phyloP scores from a whole-genome alignment of 2,113 vertebrate species.

The Menura novaehollandiae region DNA sequence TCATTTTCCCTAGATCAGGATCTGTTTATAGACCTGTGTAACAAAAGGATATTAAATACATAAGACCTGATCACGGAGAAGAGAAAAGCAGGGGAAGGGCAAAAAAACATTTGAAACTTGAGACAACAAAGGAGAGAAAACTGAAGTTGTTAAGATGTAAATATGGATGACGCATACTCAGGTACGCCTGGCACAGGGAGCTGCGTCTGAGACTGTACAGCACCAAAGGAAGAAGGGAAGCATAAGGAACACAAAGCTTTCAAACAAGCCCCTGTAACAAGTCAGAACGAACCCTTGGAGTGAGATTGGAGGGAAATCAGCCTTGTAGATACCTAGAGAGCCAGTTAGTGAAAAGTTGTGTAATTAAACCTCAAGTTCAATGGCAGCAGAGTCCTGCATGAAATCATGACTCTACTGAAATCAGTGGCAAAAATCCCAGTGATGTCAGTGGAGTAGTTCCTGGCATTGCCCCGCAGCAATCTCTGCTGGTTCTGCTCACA shows the following conservation, averaged over 20 bases:
- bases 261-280: background rate
- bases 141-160: background rate
- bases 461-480: background rate
- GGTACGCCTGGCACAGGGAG: background rate
- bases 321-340: background rate
- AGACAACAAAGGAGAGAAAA: background rate
- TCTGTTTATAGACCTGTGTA: background rate
- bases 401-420: conserved; percentile 4
- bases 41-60: background rate
- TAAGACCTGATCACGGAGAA: background rate
- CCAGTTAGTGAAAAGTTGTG: background rate
- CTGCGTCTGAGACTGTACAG: background rate
- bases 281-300: background rate
- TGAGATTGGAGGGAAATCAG: background rate
- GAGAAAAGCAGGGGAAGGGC: background rate
- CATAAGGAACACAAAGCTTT: background rate
- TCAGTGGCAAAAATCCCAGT: conserved; percentile 1
- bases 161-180: background rate
- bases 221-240: background rate
- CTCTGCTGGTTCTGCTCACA: background rate
- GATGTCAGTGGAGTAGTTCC: background rate
- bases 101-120: background rate
- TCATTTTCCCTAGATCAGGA: background rate
- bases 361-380: background rate
- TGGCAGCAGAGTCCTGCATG: background rate